phyloP scores from a whole-genome alignment of 2,888 invertebrate genomes.

The Campoplex nolae region DNA sequence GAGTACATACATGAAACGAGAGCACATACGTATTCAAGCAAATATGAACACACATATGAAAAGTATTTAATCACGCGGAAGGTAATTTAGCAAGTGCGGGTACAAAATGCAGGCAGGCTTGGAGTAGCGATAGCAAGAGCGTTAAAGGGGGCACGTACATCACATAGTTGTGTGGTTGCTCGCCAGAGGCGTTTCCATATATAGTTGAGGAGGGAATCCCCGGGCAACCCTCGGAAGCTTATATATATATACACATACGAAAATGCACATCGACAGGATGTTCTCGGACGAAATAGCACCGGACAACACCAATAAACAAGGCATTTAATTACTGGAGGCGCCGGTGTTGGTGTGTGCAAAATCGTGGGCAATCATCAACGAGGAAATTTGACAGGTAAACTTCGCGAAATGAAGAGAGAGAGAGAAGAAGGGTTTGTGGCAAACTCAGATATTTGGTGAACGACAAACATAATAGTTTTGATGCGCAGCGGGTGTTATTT shows the following conservation, averaged over 20 bases:
- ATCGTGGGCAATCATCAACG: conserved; percentile 7
- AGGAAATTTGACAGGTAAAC: conserved; percentile 18
- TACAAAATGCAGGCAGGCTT: background rate
- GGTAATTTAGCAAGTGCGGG: background rate
- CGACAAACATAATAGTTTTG: background rate
- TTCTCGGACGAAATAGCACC: background rate
- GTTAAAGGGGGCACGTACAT: background rate
- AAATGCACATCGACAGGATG: background rate
- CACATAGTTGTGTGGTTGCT: background rate
- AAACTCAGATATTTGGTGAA: background rate
- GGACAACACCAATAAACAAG: conserved; percentile 11
- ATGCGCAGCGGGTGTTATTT: background rate
- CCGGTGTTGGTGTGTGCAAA: conserved; percentile 1
- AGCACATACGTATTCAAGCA: background rate
- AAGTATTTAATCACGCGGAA: background rate
- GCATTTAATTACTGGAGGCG: conserved; percentile 10
- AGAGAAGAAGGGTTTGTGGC: background rate
- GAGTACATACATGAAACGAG: no score
- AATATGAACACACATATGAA: background rate
- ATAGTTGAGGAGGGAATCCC: conserved; percentile 26
- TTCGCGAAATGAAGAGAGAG: background rate
- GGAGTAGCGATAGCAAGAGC: background rate
- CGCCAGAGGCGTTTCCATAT: conserved; percentile 31
- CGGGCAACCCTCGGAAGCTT: background rate
- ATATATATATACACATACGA: no score